Conservation (phyloP, 2,113 vertebrate genomes). For the Mugil cephalus region DNA sequence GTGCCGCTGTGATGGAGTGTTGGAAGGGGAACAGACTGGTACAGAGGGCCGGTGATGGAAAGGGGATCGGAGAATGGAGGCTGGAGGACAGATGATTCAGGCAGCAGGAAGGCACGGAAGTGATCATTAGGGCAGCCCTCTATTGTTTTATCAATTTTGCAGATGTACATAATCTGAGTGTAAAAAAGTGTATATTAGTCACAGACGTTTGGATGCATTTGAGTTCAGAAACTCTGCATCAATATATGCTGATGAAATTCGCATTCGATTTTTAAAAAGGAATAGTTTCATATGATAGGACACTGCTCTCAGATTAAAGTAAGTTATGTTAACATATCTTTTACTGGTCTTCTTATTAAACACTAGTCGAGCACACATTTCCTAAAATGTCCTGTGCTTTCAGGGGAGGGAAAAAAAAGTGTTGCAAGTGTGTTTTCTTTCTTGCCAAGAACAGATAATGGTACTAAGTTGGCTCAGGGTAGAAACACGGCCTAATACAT, state of each 20-base stretch:
- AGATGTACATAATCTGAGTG: constrained; percentile 32
- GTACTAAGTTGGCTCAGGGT: no score
- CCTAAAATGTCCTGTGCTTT: no score
- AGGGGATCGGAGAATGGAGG: constrained; percentile 56
- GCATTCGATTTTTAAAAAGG: background rate
- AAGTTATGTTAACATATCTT: no score
- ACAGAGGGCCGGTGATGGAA: constrained; percentile 68
- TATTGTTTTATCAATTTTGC: constrained; percentile 36
- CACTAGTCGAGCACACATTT: no score
- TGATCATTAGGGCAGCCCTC: constrained; percentile 20
- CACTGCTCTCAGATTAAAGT: no score
- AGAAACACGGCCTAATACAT: no score
- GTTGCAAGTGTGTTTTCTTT: no score
- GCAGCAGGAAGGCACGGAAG: constrained; percentile 27
- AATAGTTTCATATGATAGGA: background rate
- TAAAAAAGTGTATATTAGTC: background rate
- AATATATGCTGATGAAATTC: background rate
- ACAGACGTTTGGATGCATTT: background rate
- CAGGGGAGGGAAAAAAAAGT: no score
- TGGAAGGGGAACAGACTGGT: constrained; percentile 62
- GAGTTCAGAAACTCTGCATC: background rate
- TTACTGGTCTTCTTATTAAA: no score
- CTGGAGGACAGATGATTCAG: constrained; percentile 57
- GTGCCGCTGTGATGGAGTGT: constrained; percentile 75
- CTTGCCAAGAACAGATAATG: no score